Base-by-base conservation (phyloP, 2,888 invertebrate genomes). In the Mythimna ferrago region DNA sequence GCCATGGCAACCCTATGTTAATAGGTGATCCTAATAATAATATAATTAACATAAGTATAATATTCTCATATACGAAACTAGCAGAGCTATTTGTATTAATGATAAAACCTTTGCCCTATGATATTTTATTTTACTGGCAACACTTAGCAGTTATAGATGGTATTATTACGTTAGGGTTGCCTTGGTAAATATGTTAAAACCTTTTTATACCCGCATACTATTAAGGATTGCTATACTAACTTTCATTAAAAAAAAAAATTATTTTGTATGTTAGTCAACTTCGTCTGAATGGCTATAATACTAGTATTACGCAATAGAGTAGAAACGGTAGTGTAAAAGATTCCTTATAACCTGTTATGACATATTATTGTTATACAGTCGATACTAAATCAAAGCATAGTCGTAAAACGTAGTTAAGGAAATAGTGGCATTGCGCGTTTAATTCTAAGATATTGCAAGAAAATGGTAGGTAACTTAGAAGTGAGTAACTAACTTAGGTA, bases 41-140 rank as follows among this genome's bases (percentile, higher is more conserved):
- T 38, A 41, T 62, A 69, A 64, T 56, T 63, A 48, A 48, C 58
- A 51, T 26, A 21, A 71, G 1, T 44, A 71, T 19, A 38, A 53
- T 62, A 61, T 78, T 76, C 11, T 21, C 38, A 63, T 57, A 44
- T 35, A 53, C 61, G 35, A 44, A 74, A 61, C 63, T 69, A 64
- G 71, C 66, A 35, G 58, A 64, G 41, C 21, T 14, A 48, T 69
- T 75, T 73, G 44, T 63, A 70, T 57, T 73, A 77, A 73, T 65
- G 78, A 61, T 56, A 64, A 61, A 78, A 78, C 78, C 78, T 73
- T 82, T 80, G 57, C 60, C 67, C 60, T 76, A 38, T 51, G 51
- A 77, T 73, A 71, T 51, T 76, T 85, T 81, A 73, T 82, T 78
- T 74, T 53, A 80, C 62, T 82, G 80, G 74, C 81, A 86, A 70